Base-by-base conservation (phyloP, 2,888 invertebrate species). In the Drosophila ustulata region DNA sequence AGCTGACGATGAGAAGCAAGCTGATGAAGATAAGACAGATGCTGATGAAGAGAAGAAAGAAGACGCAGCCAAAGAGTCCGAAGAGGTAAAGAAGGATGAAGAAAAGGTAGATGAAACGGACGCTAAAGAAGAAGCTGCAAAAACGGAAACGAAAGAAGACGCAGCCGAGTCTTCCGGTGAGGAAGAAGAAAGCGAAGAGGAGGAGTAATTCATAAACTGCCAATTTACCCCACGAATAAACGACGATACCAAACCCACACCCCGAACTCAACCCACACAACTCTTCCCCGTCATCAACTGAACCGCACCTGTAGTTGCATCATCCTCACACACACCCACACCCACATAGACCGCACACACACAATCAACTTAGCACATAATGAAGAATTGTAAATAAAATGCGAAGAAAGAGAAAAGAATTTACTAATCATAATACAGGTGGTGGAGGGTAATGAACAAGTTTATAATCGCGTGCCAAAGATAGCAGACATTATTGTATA, bases 341-440 rank as follows among this genome's bases (percentile, higher is more conserved):
- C 39, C 50, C 28, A 46, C 34, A 43, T 63, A n/a, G n/a, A 37
- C 11, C 49, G 58, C 53, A 39, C 56, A 66, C 41, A 32, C 64
- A 53, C 53, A 68, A 61, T 58, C 53, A 62, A 70, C 72, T 50
- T 69, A 87, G 71, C 61, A 52, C 67, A 77, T 79, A 72, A 70
- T 81, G 46, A 58, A 66, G 66, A 76, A 70, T 65, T 82, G 88
- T 83, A 83, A 85, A 83, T 88, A 75, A 71, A 80, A 28, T 45
- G 45, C 23, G 43, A 41, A 56, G 41, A 47, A 41, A 56, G 41
- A 47, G 9, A 47, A 57, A 69, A 37, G 37, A 57, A 67, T 52
- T 41, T 55, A 81, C 71, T 85, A 71, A 78, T 79, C 55, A 52
- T 57, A 59, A 50, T 32, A 62, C 71, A 43, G 34, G 39, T 70